A percentile compares a stretch with the other conserved stretches of the same genome.
Evolutionary conservation across 2,113 vertebrate genomes (phyloP).

Genomic region (Alethe castanea): DNA sequence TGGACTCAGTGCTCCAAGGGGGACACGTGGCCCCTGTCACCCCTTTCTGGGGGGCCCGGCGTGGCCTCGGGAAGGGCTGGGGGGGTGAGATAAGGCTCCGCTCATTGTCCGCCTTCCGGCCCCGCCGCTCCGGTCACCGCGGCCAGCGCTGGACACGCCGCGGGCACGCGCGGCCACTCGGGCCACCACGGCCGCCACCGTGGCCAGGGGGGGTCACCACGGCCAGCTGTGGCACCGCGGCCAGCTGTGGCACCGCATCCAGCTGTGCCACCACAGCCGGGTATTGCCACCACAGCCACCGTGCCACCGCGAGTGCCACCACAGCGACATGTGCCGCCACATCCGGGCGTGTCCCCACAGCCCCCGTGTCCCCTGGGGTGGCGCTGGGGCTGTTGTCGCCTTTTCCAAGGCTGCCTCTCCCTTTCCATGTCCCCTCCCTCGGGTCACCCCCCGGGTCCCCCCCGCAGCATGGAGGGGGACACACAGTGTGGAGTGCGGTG

Average conservation of each 20-base stretch:
- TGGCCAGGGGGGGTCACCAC: neutral
- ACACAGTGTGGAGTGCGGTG: accelerated
- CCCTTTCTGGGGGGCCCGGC: neutral
- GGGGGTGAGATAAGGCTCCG: neutral
- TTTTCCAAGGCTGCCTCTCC: neutral
- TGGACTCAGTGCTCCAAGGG: neutral
- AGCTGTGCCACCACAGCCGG: no score
- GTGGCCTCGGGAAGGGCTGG: neutral
- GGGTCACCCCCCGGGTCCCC: neutral
- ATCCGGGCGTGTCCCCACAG: neutral
- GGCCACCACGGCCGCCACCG: accelerated
- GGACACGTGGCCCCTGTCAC: neutral
- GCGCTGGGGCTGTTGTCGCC: neutral
- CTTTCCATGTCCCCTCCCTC: neutral
- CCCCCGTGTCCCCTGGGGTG: neutral
- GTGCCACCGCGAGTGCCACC: no score
- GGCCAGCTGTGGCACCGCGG: no score
- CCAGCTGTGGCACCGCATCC: neutral
- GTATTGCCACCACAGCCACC: no score
- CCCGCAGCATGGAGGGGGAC: neutral
- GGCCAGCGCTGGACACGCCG: neutral
- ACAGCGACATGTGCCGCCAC: no score
- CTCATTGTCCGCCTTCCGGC: constrained; percentile 49
- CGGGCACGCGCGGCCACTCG: neutral
- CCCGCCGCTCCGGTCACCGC: neutral